phyloP scores from a whole-genome alignment of 2,797 vertebrate species.

The Sandelia bainsii region DNA sequence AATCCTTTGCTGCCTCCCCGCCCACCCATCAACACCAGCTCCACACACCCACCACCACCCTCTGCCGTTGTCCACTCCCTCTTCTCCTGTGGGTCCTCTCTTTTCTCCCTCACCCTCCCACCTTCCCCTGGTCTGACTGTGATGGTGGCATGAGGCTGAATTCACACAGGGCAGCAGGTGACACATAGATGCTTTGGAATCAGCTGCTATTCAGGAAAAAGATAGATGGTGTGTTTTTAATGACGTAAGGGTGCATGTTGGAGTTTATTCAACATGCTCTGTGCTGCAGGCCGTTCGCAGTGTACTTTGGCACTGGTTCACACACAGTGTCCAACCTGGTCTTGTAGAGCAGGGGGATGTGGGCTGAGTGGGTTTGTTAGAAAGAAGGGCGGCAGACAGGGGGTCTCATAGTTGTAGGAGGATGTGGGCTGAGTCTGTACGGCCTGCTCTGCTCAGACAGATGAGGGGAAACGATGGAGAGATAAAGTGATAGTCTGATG shows the following conservation, averaged over 20 bases:
- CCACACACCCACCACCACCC: constrained; percentile 62
- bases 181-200: constrained; percentile 68
- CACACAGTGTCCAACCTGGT: constrained; percentile 42
- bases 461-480: constrained; percentile 71
- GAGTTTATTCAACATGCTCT: constrained; percentile 25
- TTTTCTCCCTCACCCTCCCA: constrained; percentile 29
- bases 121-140: constrained; percentile 20
- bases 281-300: constrained; percentile 26
- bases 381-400: constrained; percentile 56
- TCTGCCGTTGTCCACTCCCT: constrained; percentile 38
- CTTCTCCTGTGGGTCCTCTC: constrained; percentile 40
- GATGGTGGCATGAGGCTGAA: constrained; percentile 58
- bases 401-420: constrained; percentile 62
- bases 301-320: constrained; percentile 53
- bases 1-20: constrained; percentile 80
- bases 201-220: constrained; percentile 48
- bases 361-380: constrained; percentile 64
- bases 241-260: neutral
- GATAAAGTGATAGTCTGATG: constrained; percentile 70
- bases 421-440: constrained; percentile 73
- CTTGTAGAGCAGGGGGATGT: constrained; percentile 48
- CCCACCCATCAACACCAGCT: constrained; percentile 78
- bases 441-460: constrained; percentile 54
- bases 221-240: constrained; percentile 36
- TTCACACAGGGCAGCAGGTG: constrained; percentile 69